Percentiles rank a stretch among this genome's conserved stretches.
Evolutionary conservation across 2,797 vertebrate genomes (phyloP).

Genomic region (Oryzias dopingdopingensis): DNA sequence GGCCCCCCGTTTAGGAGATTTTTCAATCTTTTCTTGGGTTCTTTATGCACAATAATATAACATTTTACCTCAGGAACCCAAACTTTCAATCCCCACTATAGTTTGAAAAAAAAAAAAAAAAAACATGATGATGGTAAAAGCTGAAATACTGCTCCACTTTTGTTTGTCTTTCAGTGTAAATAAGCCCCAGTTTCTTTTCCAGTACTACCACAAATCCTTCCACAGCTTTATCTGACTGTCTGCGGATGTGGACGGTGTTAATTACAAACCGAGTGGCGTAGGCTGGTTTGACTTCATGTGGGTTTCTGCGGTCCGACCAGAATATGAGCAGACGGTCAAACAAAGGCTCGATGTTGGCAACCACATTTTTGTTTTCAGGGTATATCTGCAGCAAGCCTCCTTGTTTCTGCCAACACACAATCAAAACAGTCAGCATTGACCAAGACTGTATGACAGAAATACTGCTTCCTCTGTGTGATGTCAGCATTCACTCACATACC

Average conservation of each 20-base stretch:
- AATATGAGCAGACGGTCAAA: slow-evolving; percentile 88
- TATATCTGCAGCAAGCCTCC: slow-evolving; percentile 89
- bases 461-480: too few relatives aligned
- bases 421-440: neutral
- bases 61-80: too few relatives aligned
- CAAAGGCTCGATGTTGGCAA: slow-evolving; percentile 87
- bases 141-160: too few relatives aligned
- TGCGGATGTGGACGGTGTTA: neutral
- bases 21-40: too few relatives aligned
- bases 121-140: too few relatives aligned
- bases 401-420: slow-evolving; percentile 70
- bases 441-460: too few relatives aligned
- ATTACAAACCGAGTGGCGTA: slow-evolving; percentile 83
- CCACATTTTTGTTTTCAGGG: slow-evolving; percentile 84
- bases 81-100: too few relatives aligned
- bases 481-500: slow-evolving; percentile 57
- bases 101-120: too few relatives aligned
- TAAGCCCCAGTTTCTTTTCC: neutral
- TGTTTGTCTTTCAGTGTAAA: too few relatives aligned
- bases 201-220: neutral
- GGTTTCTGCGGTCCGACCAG: slow-evolving; percentile 93
- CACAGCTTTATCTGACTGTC: neutral
- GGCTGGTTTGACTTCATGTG: slow-evolving; percentile 91
- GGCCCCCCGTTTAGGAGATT: too few relatives aligned
- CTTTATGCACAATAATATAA: too few relatives aligned